A percentile compares a stretch with the other conserved stretches of the same genome.
Evolutionary conservation across 2,797 vertebrate genomes (phyloP).

Genomic region (Pygocentrus nattereri): DNA sequence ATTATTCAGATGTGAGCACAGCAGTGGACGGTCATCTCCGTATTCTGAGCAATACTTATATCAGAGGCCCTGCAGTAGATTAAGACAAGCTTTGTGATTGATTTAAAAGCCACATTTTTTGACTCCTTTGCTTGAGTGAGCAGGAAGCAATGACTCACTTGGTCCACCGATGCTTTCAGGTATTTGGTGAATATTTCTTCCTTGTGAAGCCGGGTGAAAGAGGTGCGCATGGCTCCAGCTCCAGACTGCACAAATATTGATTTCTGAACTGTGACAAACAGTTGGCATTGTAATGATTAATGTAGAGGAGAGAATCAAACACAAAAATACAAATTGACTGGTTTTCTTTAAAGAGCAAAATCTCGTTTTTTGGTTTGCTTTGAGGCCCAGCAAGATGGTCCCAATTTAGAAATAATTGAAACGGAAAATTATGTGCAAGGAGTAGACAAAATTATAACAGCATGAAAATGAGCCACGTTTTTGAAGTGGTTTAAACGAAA

Average conservation of each 20-base stretch:
- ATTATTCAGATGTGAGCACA: slow-evolving; percentile 4
- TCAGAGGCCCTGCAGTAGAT: background rate
- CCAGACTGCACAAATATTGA: background rate
- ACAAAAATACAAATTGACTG: background rate
- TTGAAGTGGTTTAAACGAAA: background rate
- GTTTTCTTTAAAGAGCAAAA: background rate
- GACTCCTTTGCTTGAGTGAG: background rate
- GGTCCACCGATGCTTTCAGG: background rate
- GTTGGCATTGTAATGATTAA: background rate
- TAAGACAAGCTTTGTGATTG: slow-evolving; percentile 3
- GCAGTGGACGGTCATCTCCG: background rate
- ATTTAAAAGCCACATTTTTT: slow-evolving; percentile 5
- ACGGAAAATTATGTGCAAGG: background rate
- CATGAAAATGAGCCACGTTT: background rate
- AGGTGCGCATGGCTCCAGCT: background rate
- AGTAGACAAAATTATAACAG: background rate
- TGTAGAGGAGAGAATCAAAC: background rate
- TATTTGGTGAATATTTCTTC: background rate
- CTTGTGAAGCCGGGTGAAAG: background rate
- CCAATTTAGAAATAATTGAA: background rate
- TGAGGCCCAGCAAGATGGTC: background rate
- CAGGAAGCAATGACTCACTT: background rate
- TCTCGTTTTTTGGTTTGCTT: background rate
- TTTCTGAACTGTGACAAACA: background rate
- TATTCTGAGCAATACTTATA: background rate